phyloP scores from a whole-genome alignment of 2,888 invertebrate species.

The Agrilus cyanescens region DNA sequence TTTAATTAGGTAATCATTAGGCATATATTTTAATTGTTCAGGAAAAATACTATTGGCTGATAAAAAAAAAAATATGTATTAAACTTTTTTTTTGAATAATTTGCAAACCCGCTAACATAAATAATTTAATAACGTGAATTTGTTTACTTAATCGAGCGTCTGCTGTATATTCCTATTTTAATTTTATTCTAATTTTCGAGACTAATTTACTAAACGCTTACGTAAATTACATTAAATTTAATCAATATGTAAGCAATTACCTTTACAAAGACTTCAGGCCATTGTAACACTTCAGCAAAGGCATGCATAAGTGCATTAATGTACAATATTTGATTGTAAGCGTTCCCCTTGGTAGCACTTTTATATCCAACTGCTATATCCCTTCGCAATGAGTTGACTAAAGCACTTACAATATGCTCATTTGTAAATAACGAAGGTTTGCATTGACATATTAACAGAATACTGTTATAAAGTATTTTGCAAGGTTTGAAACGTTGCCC shows the following conservation, averaged over 20 bases:
- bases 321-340: conserved; percentile 67
- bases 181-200: too few species aligned
- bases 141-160: too few species aligned
- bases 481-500: conserved; percentile 75
- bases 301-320: conserved; percentile 76
- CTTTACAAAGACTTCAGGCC: conserved; percentile 89
- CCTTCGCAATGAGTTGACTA: conserved; percentile 70
- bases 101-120: too few species aligned
- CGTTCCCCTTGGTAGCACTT: conserved; percentile 57
- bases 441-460: conserved; percentile 71
- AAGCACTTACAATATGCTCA: conserved; percentile 62
- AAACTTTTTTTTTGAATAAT: too few species aligned
- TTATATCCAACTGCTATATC: conserved; percentile 61
- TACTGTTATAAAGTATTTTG: conserved; percentile 59
- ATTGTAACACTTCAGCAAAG: conserved; percentile 68
- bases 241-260: conserved; percentile 32
- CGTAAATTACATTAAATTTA: too few species aligned
- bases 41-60: too few species aligned
- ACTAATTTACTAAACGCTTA: too few species aligned
- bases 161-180: too few species aligned
- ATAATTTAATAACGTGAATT: too few species aligned
- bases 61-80: too few species aligned
- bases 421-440: conserved; percentile 65
- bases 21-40: too few species aligned
- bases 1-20: too few species aligned